These are phyloP conservation scores for Phocoena phocoena DNA, from an alignment of 2,113 vertebrate genomes.

Conservation along the genomic window DNA sequence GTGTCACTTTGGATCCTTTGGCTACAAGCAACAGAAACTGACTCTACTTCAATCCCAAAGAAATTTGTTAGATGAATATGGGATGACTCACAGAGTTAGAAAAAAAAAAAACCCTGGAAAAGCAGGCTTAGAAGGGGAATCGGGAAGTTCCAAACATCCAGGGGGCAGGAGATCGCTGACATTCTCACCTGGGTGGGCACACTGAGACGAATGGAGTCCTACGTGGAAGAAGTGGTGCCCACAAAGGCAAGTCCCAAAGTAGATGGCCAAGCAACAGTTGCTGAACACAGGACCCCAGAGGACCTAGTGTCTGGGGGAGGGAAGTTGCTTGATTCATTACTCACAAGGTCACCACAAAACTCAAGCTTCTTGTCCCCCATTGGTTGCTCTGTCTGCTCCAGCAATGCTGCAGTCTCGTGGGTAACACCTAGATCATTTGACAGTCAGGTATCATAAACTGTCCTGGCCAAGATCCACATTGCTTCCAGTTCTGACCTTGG, in stretches of 20 bases:
- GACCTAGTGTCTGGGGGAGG: not conserved
- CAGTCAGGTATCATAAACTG: not conserved
- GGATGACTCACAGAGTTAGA: not conserved
- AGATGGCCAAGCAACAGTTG: not conserved
- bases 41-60: not conserved
- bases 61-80: not conserved
- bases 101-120: not conserved
- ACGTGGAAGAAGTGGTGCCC: not conserved
- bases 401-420: not conserved
- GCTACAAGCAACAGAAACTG: not conserved
- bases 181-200: not conserved
- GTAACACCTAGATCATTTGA: not conserved
- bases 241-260: not conserved
- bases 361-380: not conserved
- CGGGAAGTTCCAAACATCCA: not conserved
- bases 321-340: not conserved
- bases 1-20: not conserved
- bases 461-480: not conserved
- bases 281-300: not conserved
- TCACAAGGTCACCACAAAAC: not conserved
- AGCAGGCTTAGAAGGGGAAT: too few relatives aligned
- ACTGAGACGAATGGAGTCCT: not conserved
- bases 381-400: not conserved
- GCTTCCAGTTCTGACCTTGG: not conserved
- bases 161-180: not conserved